phyloP scores from a whole-genome alignment of 2,113 vertebrate species.

The Vulpes lagopus region DNA sequence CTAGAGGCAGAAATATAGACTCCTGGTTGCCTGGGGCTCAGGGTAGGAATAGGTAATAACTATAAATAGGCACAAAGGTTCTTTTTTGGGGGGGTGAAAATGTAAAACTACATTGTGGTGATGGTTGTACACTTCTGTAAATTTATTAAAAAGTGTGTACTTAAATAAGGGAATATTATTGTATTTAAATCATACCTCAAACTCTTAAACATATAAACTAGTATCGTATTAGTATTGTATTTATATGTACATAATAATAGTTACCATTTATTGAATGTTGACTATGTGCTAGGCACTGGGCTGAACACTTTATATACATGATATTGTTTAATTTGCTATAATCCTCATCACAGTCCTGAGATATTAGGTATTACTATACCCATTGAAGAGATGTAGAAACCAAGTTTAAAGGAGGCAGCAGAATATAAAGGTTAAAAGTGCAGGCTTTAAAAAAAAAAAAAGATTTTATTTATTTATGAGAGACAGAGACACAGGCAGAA shows the following conservation, averaged over 20 bases:
- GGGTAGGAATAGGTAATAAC: background rate
- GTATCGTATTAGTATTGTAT: background rate
- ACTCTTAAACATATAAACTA: background rate
- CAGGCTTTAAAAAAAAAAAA: background rate
- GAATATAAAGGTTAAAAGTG: constrained; percentile 3
- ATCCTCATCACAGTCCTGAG: background rate
- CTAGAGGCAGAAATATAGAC: background rate
- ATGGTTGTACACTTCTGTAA: background rate
- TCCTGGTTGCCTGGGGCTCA: background rate
- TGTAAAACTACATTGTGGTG: background rate
- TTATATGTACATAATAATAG: background rate
- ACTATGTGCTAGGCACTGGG: background rate
- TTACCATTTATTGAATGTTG: background rate
- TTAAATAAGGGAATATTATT: background rate
- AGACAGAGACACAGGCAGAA: too few species aligned
- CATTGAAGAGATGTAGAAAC: constrained; percentile 12
- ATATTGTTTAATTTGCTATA: background rate
- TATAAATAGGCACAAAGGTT: background rate
- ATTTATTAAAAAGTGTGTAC: background rate
- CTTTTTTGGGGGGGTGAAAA: background rate
- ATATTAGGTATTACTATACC: background rate
- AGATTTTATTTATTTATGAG: too few species aligned
- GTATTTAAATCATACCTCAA: background rate
- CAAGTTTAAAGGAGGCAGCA: background rate
- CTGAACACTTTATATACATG: background rate